Conservation (phyloP, 2,797 vertebrate genomes). For the Denticeps clupeoides region DNA sequence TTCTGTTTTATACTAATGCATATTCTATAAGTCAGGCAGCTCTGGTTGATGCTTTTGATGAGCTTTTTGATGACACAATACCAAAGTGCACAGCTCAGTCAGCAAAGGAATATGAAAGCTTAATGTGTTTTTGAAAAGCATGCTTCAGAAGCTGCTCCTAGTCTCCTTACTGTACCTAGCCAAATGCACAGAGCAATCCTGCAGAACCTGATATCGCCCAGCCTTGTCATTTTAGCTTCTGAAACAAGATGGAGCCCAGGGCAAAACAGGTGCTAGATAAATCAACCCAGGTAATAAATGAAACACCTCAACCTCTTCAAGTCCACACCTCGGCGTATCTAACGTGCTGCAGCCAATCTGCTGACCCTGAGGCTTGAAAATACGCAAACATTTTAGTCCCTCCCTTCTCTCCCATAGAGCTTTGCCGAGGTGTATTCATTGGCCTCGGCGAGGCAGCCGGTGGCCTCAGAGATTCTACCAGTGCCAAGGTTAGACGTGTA, state of each 20-base stretch:
- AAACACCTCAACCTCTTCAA: conserved; percentile 1
- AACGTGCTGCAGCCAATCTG: conserved; percentile 5
- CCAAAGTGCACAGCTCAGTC: too few species aligned
- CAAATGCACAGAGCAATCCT: neutral
- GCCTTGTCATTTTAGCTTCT: conserved; percentile 2
- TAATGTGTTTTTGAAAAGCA: too few species aligned
- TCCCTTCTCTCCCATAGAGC: neutral
- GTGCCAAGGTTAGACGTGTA: conserved; percentile 5
- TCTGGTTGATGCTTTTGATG: too few species aligned
- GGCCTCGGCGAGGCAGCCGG: too few species aligned
- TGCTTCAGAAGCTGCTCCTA: neutral
- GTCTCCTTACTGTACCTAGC: neutral
- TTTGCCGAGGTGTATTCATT: too few species aligned
- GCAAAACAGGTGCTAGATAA: conserved; percentile 7
- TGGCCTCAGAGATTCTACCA: neutral
- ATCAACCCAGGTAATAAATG: conserved; percentile 10
- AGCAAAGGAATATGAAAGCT: too few species aligned
- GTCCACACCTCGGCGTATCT: neutral
- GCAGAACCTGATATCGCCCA: conserved; percentile 10
- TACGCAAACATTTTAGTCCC: neutral
- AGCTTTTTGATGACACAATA: too few species aligned
- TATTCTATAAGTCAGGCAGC: too few species aligned
- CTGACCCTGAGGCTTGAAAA: neutral
- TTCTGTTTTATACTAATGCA: too few species aligned
- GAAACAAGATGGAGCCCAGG: neutral